Percentiles rank a stretch among this genome's conserved stretches.
phyloP scores from a whole-genome alignment of 2,888 invertebrate genomes.

The Shargacucullia verbasci region DNA sequence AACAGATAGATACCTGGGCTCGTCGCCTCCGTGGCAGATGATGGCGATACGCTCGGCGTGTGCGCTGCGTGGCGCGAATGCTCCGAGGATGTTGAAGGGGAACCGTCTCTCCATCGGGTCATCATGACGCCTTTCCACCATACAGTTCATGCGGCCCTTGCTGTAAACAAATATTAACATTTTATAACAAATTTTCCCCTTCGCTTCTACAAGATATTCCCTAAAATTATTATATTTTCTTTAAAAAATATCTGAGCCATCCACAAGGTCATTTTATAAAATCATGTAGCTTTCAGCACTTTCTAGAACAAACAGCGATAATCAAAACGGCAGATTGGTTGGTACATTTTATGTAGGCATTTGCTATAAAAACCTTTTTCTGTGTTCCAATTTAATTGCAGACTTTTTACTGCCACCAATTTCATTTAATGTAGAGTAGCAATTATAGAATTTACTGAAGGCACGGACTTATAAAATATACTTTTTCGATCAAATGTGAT shows the following conservation, averaged over 20 bases:
- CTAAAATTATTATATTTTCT: no score
- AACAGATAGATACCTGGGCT: conserved; percentile 75
- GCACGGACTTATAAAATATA: conserved; percentile 10
- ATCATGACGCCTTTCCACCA: conserved; percentile 95
- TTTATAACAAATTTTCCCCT: conserved; percentile 1
- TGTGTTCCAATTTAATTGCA: conserved; percentile 31
- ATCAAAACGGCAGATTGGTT: conserved; percentile 40
- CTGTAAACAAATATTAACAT: conserved; percentile 68
- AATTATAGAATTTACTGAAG: conserved; percentile 27
- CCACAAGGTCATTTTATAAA: background rate
- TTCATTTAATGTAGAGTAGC: conserved; percentile 26
- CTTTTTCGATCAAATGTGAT: conserved; percentile 22
- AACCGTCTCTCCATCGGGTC: conserved; percentile 92
- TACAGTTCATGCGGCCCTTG: conserved; percentile 95
- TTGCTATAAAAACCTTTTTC: conserved; percentile 28
- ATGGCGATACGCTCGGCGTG: conserved; percentile 96
- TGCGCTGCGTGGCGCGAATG: conserved; percentile 79
- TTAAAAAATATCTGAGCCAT: background rate
- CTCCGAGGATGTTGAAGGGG: conserved; percentile 86
- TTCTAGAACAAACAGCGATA: conserved; percentile 40
- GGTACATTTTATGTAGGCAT: conserved; percentile 36
- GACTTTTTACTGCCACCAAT: conserved; percentile 29
- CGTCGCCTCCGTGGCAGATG: conserved; percentile 95
- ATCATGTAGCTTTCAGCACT: conserved; percentile 8
- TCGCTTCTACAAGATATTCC: no score